Conservation (phyloP, 2,888 invertebrate species). For the Pristionchus fissidentatus region DNA sequence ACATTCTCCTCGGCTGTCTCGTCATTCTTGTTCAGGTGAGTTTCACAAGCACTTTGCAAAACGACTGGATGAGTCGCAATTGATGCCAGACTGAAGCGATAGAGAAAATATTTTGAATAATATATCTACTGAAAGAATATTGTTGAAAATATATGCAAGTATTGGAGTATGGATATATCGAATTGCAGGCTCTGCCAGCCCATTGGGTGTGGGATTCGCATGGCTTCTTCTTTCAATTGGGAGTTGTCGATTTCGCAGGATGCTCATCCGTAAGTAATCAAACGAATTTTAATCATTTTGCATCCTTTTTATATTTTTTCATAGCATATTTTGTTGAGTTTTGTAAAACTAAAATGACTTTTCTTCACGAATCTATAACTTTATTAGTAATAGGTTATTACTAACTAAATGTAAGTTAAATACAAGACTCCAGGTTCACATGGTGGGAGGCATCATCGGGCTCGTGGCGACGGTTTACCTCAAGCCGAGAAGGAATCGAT, state of each 20-base stretch:
- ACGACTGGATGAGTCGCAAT: not conserved
- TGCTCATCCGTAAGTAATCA: conserved; percentile 74
- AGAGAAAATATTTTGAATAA: not conserved
- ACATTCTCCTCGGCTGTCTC: conserved; percentile 71
- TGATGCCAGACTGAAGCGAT: not conserved
- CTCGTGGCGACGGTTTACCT: conserved; percentile 75
- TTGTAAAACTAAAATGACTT: not conserved
- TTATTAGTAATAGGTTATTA: not conserved
- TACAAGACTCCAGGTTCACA: conserved; percentile 69
- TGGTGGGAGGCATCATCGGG: conserved; percentile 75
- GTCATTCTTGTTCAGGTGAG: conserved; percentile 63
- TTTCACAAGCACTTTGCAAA: not conserved
- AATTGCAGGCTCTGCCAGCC: conserved; percentile 75
- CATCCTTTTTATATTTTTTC: no score
- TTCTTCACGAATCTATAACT: not conserved
- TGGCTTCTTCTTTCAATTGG: conserved; percentile 73
- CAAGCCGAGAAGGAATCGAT: conserved; percentile 71
- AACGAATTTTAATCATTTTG: not conserved
- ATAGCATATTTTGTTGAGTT: no score
- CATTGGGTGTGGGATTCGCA: conserved; percentile 77
- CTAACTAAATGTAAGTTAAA: not conserved
- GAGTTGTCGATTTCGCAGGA: conserved; percentile 75
- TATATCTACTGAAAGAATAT: not conserved
- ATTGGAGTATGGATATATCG: not conserved
- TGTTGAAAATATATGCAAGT: not conserved